Evolutionary conservation across 2,113 vertebrate species (phyloP).

Genomic region (Lophotis ruficrista): DNA sequence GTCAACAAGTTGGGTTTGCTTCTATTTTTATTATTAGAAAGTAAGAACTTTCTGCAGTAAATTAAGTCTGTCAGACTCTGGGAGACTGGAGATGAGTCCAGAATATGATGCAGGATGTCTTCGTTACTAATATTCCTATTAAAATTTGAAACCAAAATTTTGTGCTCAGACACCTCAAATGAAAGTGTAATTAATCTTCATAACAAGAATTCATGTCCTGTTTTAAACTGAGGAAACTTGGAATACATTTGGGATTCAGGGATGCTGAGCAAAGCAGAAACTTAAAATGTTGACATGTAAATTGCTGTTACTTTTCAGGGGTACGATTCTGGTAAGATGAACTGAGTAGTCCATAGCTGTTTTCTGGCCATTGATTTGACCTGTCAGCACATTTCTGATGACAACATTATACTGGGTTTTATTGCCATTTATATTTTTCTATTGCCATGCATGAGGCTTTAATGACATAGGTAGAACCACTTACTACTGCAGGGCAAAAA

Average conservation of each 20-base stretch:
- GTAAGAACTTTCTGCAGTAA: background rate
- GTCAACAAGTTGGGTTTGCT: background rate
- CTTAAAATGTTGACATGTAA: background rate
- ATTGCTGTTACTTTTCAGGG: background rate
- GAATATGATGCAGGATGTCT: background rate
- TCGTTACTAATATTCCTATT: background rate
- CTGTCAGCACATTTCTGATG: background rate
- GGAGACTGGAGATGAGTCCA: background rate
- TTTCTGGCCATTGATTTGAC: background rate
- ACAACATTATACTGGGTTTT: background rate
- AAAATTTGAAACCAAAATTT: background rate
- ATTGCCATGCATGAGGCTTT: background rate
- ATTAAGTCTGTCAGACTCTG: background rate
- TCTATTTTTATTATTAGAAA: conserved; percentile 24
- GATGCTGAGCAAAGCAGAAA: conserved; percentile 3
- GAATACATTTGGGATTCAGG: background rate
- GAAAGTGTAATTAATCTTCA: background rate
- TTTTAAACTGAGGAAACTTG: background rate
- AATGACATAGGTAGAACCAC: background rate
- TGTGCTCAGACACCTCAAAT: background rate
- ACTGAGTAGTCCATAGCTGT: background rate
- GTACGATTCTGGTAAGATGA: background rate
- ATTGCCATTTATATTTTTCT: accelerated
- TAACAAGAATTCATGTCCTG: background rate
- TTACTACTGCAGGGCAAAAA: background rate